A percentile compares a stretch with the other conserved stretches of the same genome.
Conservation (phyloP, 1,140 invertebrate species). For the Caenorhabditis brenneri region DNA sequence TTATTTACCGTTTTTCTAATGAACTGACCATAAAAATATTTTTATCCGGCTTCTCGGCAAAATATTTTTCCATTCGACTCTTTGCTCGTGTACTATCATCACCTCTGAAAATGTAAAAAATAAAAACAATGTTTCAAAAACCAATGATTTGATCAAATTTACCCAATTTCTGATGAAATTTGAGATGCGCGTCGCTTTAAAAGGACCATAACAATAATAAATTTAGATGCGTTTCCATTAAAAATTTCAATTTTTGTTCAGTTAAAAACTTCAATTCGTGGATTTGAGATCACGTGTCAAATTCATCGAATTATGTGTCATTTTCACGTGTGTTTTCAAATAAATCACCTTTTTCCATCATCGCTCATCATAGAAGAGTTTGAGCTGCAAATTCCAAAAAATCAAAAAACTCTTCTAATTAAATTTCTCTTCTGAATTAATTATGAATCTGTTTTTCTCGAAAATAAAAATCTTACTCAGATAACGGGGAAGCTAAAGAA, state of each 20-base stretch:
- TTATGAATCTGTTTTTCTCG: background rate
- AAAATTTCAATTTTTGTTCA: no score
- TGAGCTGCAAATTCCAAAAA: background rate
- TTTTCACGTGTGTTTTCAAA: background rate
- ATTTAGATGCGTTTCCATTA: background rate
- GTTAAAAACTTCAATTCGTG: background rate
- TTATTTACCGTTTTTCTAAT: no score
- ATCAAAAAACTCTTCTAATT: no score
- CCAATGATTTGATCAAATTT: background rate
- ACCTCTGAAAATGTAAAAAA: background rate
- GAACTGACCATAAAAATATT: slow-evolving; percentile 32
- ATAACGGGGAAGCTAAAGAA: background rate
- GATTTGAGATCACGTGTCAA: background rate
- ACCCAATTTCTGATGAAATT: background rate
- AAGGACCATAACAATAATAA: background rate
- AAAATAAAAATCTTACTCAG: background rate
- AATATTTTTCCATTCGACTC: slow-evolving; percentile 27
- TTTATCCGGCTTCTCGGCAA: slow-evolving; percentile 24
- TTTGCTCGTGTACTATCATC: background rate
- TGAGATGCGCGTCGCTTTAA: background rate
- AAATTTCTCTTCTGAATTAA: background rate
- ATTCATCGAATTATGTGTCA: background rate
- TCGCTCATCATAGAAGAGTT: slow-evolving; percentile 27
- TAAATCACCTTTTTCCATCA: slow-evolving; percentile 25
- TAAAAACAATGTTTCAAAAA: background rate